These are phyloP conservation scores for Tachystola acroxantha DNA, from an alignment of 2,888 invertebrate species.

Conservation along the genomic window DNA sequence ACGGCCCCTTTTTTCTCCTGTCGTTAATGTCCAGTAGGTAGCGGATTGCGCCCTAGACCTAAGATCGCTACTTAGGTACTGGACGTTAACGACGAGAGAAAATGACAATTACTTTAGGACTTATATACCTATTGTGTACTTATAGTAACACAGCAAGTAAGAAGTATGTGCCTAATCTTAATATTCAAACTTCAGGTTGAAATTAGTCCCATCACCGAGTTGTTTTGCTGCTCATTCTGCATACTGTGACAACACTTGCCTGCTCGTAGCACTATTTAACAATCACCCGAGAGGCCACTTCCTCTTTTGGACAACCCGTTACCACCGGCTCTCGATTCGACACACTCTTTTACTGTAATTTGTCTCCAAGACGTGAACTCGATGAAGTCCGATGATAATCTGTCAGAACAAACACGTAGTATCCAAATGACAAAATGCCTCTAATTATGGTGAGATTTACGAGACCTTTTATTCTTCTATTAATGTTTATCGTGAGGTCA, in stretches of 20 bases:
- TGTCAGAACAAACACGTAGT: slow-evolving; percentile 11
- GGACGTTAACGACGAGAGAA: no score
- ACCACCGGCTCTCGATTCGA: slow-evolving; percentile 17
- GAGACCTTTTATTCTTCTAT: slow-evolving; percentile 14
- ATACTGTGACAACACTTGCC: slow-evolving; percentile 9
- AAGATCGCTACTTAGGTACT: no score
- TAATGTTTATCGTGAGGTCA: slow-evolving; percentile 19
- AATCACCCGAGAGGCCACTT: slow-evolving; percentile 20
- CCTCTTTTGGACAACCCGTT: slow-evolving; percentile 15
- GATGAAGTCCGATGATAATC: slow-evolving; percentile 6
- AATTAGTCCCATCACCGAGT: no score
- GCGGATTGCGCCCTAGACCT: no score
- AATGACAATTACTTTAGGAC: no score
- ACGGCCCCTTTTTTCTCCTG: no score
- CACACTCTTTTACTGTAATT: slow-evolving; percentile 13
- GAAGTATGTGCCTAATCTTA: no score
- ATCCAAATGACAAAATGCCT: slow-evolving; percentile 11
- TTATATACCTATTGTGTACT: no score
- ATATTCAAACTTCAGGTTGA: no score
- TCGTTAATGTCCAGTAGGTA: no score
- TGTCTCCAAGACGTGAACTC: slow-evolving; percentile 11
- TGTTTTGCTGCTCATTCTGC: not conserved
- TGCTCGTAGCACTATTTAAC: slow-evolving; percentile 15
- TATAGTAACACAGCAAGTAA: no score
- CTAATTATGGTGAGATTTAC: slow-evolving; percentile 22